Evolutionary conservation across 2,113 vertebrate species (phyloP), one percentile per base, ranked within the genome.

Genomic region (Callipepla squamata): DNA sequence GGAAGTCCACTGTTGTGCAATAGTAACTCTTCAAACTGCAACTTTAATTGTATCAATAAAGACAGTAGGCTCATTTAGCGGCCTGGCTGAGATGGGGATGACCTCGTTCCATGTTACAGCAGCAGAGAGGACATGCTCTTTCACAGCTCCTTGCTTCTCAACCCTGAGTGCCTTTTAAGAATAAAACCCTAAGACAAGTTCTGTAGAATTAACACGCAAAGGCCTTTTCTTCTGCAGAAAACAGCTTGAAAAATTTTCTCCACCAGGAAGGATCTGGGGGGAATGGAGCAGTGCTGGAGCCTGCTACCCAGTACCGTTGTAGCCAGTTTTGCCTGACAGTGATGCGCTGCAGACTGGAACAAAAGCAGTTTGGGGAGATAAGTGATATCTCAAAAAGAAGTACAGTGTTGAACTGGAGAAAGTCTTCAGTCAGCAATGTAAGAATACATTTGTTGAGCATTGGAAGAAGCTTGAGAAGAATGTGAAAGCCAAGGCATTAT

Each of bases 321-420:
- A 67, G 28, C 23, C 21, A 30, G 18, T 55, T 83, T 70, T 32
- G 50, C 90, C 32, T 2, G 5, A 26, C 3, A 40, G 15, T 25
- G 0, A 2, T 9, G 1, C 55, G 25, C n/a, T 70, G 72, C 42
- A 74, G 28, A 32, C 2, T 38, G 38, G 13, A 45, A 12, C 4
- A 51, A 67, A 92, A 91, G 61, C 36, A 59, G 16, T 38, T 80
- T 34, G 13, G 45, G 50, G 50, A 53, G 25, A 91, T n/a, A 87
- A 85, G n/a, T 0, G 59, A 80, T 17, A 47, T 38, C 28, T 78
- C 17, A 36, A 34, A 69, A 72, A 23, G 12, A 2, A 34, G 22
- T 48, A 17, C 9, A 15, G 4, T 14, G 7, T 74, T 40, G 80
- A 74, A 19, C 14, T 63, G 42, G 21, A 82, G 21, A 75, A 55